Base-by-base conservation (phyloP, 2,797 vertebrate species). In the Coccyzus lansbergi region DNA sequence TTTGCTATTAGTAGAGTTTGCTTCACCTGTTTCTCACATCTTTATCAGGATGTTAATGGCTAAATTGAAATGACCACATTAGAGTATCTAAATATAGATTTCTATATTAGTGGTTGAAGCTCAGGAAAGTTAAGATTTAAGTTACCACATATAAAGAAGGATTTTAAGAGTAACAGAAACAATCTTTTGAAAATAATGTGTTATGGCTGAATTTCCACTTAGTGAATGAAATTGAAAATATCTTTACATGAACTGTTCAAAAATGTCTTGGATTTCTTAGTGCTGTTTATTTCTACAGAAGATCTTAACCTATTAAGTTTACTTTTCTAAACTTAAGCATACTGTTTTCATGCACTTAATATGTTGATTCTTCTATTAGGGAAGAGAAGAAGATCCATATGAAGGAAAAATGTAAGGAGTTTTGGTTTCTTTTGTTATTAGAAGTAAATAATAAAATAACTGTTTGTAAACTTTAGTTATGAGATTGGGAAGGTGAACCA, bases 331-430 rank as follows among this genome's bases (percentile, higher is more conserved):
- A 87, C 48, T 69, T 42, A 70, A 86, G 44, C 62, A 34, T 83
- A 79, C 20, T 76, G 14, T 90, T 93, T 40, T 86, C 83, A 87
- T 85, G 56, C 21, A 74, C 36, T 93, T 90, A 94, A 87, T 74
- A 83, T 92, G 55, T 91, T 85, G 69, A 67, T 89, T 93, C 95
- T 95, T 97, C 93, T 82, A 94, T 93, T 97, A 99, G 99, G 98
- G 98, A 48, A 98, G 99, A 88, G 99, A 99, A 97, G 99, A 99
- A 98, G 99, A 99, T 98, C 99, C 99, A 94, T 99, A 99, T 95
- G 99, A 99, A 98, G 99, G 99, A 97, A 99, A 99, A 99, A 98
- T 99, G 99, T 99, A 98, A 99, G 99, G 46, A 52, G 53, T 90
- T n/a, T n/a, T n/a, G n/a, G n/a, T 87, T 81, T 94, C 44, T 28